Base-by-base conservation (phyloP, 2,113 vertebrate genomes). In the Herpetotheres cachinnans region DNA sequence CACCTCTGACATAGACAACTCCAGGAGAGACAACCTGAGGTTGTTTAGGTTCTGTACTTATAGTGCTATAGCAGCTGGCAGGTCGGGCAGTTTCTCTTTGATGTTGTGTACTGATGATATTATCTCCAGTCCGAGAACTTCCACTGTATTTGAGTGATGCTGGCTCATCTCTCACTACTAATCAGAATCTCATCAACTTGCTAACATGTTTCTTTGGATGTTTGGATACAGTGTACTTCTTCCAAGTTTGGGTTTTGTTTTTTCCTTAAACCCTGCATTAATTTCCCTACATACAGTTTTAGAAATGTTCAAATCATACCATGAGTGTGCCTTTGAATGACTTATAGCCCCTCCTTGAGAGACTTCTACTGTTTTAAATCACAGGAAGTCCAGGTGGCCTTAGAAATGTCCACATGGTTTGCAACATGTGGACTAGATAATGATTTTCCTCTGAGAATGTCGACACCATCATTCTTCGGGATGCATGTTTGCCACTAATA, bases 391-490 rank as follows among this genome's bases (percentile, higher is more conserved):
- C 79, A 94, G 79, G 67, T 97, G 74, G 25, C 79, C 74, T 52
- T 38, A 66, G 44, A 95, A 90, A 69, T 47, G 26, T 74, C 73
- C 40, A 58, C 66, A 76, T 13, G 82, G 11, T 93, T 93, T 71
- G 67, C 34, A 95, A 94, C 44, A 56, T 63, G 20, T 89, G 91
- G 79, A 86, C 21, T 71, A 92, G 73, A 90, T 73, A 36, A 52
- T 89, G 44, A 63, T 52, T 90, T 95, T 96, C 92, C 83, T 80
- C 55, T 79, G 79, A 93, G 77, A 96, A 86, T 36, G 44, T 13
- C 86, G 47, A 92, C 22, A 52, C 61, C 34, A 72, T 74, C 56
- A 69, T 77, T 88, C 54, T 95, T 13, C 34, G 47, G 83, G 61
- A 38, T 67, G 25, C 27, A 47, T 74, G 24, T 24, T 92, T 84